Percentiles rank a stretch among this genome's conserved stretches.
phyloP scores from a whole-genome alignment of 2,113 vertebrate genomes.

The Seriola dumerili region DNA sequence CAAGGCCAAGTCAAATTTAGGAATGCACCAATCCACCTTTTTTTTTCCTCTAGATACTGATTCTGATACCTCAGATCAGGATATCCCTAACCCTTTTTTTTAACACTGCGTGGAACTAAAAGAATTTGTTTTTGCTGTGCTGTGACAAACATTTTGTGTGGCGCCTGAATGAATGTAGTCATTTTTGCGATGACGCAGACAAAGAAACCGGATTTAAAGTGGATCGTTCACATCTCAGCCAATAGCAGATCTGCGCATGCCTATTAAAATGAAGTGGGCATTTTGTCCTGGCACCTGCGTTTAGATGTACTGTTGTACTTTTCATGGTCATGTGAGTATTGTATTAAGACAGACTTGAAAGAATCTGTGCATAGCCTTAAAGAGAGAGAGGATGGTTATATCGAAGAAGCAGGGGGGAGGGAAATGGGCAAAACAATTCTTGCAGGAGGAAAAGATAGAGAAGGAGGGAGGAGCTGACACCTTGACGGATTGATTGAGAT shows the following conservation, averaged over 20 bases:
- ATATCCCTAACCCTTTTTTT: too few relatives aligned
- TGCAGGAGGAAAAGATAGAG: slow-evolving; percentile 41
- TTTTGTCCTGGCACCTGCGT: not conserved
- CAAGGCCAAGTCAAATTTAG: too few relatives aligned
- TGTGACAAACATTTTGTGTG: too few relatives aligned
- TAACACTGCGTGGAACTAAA: too few relatives aligned
- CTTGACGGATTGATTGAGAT: slow-evolving; percentile 81
- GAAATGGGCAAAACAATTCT: slow-evolving; percentile 26
- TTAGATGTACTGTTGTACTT: not conserved
- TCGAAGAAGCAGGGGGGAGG: slow-evolving; percentile 18
- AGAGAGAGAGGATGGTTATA: slow-evolving; percentile 31
- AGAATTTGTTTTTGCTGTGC: too few relatives aligned
- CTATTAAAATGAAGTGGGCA: not conserved
- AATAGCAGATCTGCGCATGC: not conserved
- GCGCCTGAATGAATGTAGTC: not conserved
- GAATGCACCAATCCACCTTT: too few relatives aligned
- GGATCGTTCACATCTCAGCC: not conserved
- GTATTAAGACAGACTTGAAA: not conserved
- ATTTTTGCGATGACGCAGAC: too few relatives aligned
- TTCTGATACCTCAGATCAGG: too few relatives aligned
- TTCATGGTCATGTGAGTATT: too few relatives aligned
- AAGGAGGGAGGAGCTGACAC: slow-evolving; percentile 63
- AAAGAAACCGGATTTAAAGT: not conserved
- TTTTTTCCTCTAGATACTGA: too few relatives aligned
- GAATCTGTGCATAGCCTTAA: slow-evolving; percentile 29